These are phyloP conservation scores for Aethes cnicana DNA, from an alignment of 2,888 invertebrate species.

Conservation along the genomic window DNA sequence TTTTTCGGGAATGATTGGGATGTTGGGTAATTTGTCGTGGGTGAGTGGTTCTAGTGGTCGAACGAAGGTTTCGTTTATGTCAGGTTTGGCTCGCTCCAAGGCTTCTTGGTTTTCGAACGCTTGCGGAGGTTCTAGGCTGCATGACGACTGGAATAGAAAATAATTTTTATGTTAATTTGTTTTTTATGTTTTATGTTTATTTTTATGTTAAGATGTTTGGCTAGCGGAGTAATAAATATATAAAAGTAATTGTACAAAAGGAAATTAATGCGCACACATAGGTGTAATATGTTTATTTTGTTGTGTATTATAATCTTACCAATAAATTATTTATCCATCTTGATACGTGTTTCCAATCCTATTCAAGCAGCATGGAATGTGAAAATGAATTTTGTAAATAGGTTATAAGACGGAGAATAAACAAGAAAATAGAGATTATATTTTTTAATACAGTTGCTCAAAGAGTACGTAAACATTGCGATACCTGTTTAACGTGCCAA, in stretches of 20 bases:
- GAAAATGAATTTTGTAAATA: conserved; percentile 12
- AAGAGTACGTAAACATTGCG: no score
- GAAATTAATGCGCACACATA: no score
- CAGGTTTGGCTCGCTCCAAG: conserved; percentile 56
- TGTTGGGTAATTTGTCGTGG: conserved; percentile 57
- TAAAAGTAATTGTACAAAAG: no score
- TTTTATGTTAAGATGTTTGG: no score
- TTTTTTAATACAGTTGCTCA: no score
- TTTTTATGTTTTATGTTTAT: no score
- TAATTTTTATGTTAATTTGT: neutral
- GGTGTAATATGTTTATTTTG: no score
- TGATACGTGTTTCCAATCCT: conserved; percentile 54
- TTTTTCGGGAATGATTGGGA: conserved; percentile 58
- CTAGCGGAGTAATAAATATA: no score
- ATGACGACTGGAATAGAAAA: conserved; percentile 56
- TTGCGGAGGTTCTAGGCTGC: conserved; percentile 67
- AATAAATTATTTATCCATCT: conserved; percentile 53
- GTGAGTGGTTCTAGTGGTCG: conserved; percentile 50
- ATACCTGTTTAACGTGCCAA: no score
- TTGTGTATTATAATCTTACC: no score
- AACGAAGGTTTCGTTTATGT: conserved; percentile 61
- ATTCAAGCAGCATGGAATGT: conserved; percentile 53
- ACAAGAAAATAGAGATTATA: no score
- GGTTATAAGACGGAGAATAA: no score
- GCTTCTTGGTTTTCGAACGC: conserved; percentile 70